A percentile compares a stretch with the other conserved stretches of the same genome.
These are phyloP conservation scores for Syngnathus typhle DNA, from an alignment of 2,113 vertebrate species.

Conservation along the genomic window DNA sequence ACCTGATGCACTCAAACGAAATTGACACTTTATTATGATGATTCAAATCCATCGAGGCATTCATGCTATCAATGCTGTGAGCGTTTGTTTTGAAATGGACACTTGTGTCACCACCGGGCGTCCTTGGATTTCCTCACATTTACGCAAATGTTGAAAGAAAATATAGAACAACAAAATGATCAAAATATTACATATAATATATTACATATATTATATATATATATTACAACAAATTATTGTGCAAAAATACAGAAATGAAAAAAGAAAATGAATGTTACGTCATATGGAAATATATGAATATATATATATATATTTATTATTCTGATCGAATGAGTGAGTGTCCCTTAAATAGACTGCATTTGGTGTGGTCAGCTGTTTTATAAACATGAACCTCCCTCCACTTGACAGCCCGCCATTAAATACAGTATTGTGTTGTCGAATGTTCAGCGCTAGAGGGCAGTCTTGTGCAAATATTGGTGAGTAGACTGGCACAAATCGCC, in stretches of 20 bases:
- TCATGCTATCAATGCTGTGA: not conserved
- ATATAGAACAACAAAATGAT: not conserved
- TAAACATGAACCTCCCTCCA: not conserved
- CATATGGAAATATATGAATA: too few species aligned
- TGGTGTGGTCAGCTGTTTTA: constrained; percentile 27
- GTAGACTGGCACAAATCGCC: too few species aligned
- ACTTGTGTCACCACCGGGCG: not conserved
- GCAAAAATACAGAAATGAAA: too few species aligned
- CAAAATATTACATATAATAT: too few species aligned
- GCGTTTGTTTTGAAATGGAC: constrained; percentile 1
- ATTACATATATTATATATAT: too few species aligned
- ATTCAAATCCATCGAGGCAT: not conserved
- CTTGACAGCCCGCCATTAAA: not conserved
- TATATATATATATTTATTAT: not conserved
- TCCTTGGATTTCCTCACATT: not conserved
- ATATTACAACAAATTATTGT: not conserved
- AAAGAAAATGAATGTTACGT: not conserved
- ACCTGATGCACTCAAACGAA: not conserved
- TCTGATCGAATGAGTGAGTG: not conserved
- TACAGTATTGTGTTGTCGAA: not conserved
- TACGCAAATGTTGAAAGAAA: too few species aligned
- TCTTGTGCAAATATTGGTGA: not conserved
- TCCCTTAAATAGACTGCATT: not conserved
- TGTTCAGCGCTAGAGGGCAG: constrained; percentile 28
- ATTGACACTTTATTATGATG: constrained; percentile 3